These are phyloP conservation scores for Trachymyrmex septentrionalis DNA, from an alignment of 1,140 invertebrate genomes.

Conservation along the genomic window DNA sequence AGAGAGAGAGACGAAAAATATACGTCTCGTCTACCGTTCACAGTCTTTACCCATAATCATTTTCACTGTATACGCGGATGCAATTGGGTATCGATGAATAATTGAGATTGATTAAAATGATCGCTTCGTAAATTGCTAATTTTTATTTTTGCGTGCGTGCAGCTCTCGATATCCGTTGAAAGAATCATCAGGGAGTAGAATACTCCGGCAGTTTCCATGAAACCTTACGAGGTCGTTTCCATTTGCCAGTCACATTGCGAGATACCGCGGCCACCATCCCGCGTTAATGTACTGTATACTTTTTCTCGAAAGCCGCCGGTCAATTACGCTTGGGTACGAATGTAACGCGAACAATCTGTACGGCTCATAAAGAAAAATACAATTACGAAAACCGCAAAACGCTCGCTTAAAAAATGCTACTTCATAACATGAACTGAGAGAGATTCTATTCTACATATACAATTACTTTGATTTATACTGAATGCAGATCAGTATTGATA, in stretches of 20 bases:
- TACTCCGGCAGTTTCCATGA: conserved; percentile 14
- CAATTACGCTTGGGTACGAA: conserved; percentile 20
- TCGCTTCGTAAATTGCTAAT: conserved; percentile 16
- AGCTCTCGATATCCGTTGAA: conserved; percentile 6
- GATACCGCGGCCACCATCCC: background rate
- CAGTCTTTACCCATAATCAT: background rate
- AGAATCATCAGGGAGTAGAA: conserved; percentile 18
- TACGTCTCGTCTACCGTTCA: background rate
- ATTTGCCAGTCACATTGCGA: conserved; percentile 16
- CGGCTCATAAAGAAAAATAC: conserved; percentile 40
- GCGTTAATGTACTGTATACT: conserved; percentile 49
- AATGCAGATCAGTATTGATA: background rate
- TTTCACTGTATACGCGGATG: background rate
- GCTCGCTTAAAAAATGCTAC: background rate
- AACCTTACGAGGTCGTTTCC: conserved; percentile 38
- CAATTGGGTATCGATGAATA: background rate
- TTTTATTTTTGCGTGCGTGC: conserved; percentile 21
- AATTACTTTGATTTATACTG: background rate
- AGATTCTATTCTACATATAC: background rate
- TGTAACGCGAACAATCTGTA: conserved; percentile 23
- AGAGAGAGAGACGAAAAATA: too few relatives aligned
- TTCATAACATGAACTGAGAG: background rate
- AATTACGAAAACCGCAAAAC: conserved; percentile 23
- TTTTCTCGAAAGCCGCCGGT: conserved; percentile 40
- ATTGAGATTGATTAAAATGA: background rate